phyloP scores from a whole-genome alignment of 2,113 vertebrate genomes.

The Elaphurus davidianus region DNA sequence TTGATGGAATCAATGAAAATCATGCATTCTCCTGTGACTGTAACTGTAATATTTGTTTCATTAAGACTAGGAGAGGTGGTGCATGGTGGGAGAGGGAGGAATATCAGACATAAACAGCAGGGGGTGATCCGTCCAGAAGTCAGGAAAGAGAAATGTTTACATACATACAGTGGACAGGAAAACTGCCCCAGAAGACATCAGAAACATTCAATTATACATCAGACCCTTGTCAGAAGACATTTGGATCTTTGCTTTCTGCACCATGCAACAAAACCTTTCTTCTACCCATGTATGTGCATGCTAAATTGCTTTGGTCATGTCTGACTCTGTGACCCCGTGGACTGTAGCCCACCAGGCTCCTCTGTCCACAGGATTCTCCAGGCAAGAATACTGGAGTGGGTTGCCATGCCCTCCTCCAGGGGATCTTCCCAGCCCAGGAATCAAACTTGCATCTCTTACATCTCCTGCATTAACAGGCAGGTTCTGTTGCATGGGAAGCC shows the following conservation, averaged over 20 bases:
- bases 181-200: background rate
- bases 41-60: conserved; percentile 8
- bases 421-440: background rate
- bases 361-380: background rate
- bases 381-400: background rate
- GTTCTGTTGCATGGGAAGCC: background rate
- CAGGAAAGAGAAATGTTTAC: background rate
- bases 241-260: background rate
- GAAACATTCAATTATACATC: background rate
- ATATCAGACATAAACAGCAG: background rate
- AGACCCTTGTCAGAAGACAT: background rate
- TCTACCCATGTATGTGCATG: background rate
- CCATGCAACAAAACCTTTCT: background rate
- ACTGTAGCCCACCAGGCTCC: background rate
- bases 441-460: background rate
- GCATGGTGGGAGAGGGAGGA: background rate
- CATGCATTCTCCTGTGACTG: background rate
- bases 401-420: background rate
- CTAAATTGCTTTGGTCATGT: background rate
- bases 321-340: background rate
- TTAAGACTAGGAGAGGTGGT: background rate
- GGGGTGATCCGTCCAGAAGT: background rate
- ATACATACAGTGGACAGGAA: background rate
- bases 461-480: background rate
- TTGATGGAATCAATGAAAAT: background rate